phyloP scores from a whole-genome alignment of 2,113 vertebrate genomes.

The Nansenia antarctica region DNA sequence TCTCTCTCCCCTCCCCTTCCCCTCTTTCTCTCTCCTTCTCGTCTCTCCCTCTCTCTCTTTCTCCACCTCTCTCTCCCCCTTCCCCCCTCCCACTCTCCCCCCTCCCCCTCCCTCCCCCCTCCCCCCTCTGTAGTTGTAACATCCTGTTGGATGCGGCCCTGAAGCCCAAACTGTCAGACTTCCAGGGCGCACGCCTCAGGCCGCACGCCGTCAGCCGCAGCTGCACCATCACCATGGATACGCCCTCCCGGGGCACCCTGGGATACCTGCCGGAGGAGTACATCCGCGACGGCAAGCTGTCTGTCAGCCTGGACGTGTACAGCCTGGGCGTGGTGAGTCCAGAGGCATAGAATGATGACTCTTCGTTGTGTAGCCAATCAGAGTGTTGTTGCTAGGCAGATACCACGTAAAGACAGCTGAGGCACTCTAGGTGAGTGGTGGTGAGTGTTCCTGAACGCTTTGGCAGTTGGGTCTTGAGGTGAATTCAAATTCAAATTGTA shows the following conservation, averaged over 20 bases:
- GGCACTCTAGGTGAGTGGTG: too few relatives aligned
- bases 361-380: too few relatives aligned
- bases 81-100: too few relatives aligned
- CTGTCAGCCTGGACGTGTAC: slow-evolving; percentile 75
- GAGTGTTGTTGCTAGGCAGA: too few relatives aligned
- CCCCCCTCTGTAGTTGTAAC: slow-evolving; percentile 56
- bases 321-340: slow-evolving; percentile 76
- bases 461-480: too few relatives aligned
- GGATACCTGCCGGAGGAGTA: slow-evolving; percentile 76
- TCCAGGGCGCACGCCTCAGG: slow-evolving; percentile 69
- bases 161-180: slow-evolving; percentile 70
- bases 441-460: too few relatives aligned
- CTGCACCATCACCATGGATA: slow-evolving; percentile 55
- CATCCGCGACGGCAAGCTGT: slow-evolving; percentile 71
- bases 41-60: too few relatives aligned
- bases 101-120: too few relatives aligned
- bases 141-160: slow-evolving; percentile 69
- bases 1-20: not conserved
- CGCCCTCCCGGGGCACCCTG: slow-evolving; percentile 44
- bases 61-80: too few relatives aligned
- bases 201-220: slow-evolving; percentile 57
- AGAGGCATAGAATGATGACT: too few relatives aligned
- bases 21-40: not conserved
- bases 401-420: too few relatives aligned
- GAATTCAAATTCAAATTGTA: too few relatives aligned